Evolutionary conservation across 1,140 invertebrate genomes (phyloP).

Genomic region (Drosophila melanica): DNA sequence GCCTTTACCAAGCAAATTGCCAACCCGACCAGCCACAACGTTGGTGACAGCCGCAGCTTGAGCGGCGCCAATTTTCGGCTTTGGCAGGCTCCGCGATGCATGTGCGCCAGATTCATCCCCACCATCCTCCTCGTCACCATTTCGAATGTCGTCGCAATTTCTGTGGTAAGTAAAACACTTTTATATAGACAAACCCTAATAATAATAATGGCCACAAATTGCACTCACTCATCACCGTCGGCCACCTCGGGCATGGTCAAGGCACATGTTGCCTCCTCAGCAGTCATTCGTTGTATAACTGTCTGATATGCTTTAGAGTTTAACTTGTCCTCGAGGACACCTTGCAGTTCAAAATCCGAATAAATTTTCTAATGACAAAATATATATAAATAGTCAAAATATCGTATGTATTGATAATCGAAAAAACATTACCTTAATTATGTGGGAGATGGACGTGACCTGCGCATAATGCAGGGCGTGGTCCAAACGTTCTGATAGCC

Average conservation of each 20-base stretch:
- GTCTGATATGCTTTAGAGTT: constrained; percentile 98
- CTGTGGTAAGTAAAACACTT: constrained; percentile 8
- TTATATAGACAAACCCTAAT: no score
- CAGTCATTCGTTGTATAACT: constrained; percentile 96
- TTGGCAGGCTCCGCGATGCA: constrained; percentile 74
- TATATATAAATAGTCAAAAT: no score
- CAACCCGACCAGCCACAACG: constrained; percentile 90
- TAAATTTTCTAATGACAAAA: constrained; percentile 93
- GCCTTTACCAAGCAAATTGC: constrained; percentile 91
- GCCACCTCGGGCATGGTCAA: constrained; percentile 91
- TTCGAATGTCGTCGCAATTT: constrained; percentile 86
- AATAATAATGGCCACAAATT: background rate
- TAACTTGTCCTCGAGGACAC: constrained; percentile 98
- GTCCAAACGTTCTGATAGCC: constrained; percentile 96
- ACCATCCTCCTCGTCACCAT: constrained; percentile 86
- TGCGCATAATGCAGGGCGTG: constrained; percentile 98
- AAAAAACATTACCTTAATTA: constrained; percentile 99
- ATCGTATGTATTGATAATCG: no score
- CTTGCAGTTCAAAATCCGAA: constrained; percentile 99
- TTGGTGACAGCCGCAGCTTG: constrained; percentile 86
- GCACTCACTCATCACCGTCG: constrained; percentile 85
- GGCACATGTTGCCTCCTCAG: constrained; percentile 97
- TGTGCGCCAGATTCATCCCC: constrained; percentile 87
- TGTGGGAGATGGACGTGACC: constrained; percentile 97
- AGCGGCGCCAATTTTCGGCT: constrained; percentile 72